These are phyloP conservation scores for Dasysyrphus albostriatus DNA, from an alignment of 2,888 invertebrate species.

Conservation along the genomic window DNA sequence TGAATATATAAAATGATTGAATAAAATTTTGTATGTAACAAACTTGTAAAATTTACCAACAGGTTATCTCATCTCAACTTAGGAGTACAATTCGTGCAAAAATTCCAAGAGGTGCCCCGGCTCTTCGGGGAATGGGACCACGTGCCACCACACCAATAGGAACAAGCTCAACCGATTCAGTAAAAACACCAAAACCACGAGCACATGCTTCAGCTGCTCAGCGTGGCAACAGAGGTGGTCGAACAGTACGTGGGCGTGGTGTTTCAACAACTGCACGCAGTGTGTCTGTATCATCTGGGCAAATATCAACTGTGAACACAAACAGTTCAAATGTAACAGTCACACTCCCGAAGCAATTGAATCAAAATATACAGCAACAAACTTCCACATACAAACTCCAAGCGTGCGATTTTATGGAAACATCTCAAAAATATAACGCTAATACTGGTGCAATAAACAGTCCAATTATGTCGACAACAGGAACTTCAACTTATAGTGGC, in stretches of 20 bases:
- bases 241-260: slow-evolving; percentile 54
- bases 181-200: slow-evolving; percentile 43
- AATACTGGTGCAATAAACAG: slow-evolving; percentile 23
- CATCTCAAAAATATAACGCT: slow-evolving; percentile 36
- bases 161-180: not conserved
- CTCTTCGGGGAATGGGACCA: slow-evolving; percentile 1
- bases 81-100: slow-evolving; percentile 63
- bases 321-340: slow-evolving; percentile 44
- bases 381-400: slow-evolving; percentile 48
- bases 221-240: slow-evolving; percentile 54
- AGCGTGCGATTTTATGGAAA: slow-evolving; percentile 41
- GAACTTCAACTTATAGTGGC: slow-evolving; percentile 33
- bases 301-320: slow-evolving; percentile 73
- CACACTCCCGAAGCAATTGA: slow-evolving; percentile 12
- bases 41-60: no score
- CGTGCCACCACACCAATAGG: slow-evolving; percentile 32
- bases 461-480: slow-evolving; percentile 36
- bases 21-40: no score
- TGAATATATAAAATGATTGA: no score
- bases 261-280: slow-evolving; percentile 23
- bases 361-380: slow-evolving; percentile 12
- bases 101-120: slow-evolving; percentile 49
- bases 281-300: slow-evolving; percentile 24
- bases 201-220: slow-evolving; percentile 6
- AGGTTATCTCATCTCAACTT: slow-evolving; percentile 60